phyloP scores from a whole-genome alignment of 2,888 invertebrate genomes.

The Operophtera brumata region DNA sequence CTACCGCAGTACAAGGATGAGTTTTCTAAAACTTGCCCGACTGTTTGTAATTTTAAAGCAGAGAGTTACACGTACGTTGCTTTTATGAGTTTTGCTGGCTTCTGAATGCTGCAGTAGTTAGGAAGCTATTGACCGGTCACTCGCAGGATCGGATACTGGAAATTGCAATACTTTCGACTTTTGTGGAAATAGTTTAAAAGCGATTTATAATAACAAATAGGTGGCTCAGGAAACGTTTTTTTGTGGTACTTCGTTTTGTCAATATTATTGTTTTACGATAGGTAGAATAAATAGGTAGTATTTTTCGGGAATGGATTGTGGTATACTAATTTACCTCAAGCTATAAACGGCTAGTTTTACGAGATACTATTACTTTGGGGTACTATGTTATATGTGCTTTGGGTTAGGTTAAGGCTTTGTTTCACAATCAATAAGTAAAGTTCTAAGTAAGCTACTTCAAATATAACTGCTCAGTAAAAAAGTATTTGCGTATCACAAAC shows the following conservation, averaged over 20 bases:
- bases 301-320: too few species aligned
- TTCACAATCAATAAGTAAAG: too few species aligned
- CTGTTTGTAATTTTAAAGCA: slow-evolving; percentile 78
- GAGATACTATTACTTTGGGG: too few species aligned
- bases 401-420: too few species aligned
- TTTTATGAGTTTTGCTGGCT: slow-evolving; percentile 72
- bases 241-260: neutral
- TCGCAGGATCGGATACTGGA: slow-evolving; percentile 18
- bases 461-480: too few species aligned
- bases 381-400: too few species aligned
- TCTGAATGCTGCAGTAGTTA: slow-evolving; percentile 49
- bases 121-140: slow-evolving; percentile 37
- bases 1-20: slow-evolving; percentile 50
- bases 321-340: too few species aligned
- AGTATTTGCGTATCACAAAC: too few species aligned
- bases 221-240: neutral
- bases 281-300: too few species aligned
- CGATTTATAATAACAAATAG: neutral
- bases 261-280: neutral
- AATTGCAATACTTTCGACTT: slow-evolving; percentile 24
- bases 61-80: slow-evolving; percentile 63
- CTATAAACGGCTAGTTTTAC: too few species aligned
- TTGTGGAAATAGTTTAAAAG: slow-evolving; percentile 5
- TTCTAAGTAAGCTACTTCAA: too few species aligned
- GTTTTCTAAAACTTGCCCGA: slow-evolving; percentile 74